Base-by-base conservation (phyloP, 2,797 vertebrate genomes). In the Paratrypauchen microcephalus region DNA sequence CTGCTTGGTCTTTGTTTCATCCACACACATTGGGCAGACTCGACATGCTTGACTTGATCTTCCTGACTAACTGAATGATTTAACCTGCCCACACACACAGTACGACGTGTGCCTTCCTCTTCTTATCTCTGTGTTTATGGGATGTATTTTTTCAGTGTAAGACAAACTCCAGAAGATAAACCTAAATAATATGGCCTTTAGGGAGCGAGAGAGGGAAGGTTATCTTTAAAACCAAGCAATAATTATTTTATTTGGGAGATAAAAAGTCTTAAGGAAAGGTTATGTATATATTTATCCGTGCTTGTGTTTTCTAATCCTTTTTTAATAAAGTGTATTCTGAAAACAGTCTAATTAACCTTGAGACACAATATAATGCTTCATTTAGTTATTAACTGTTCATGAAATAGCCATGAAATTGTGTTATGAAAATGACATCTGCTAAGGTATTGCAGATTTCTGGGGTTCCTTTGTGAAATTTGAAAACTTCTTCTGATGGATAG, bases 181-280 rank as follows among this genome's bases (percentile, higher is more conserved):
- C 65, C 68, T 50, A 67, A 30, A 18, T 4, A 39, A 65, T 67
- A 55, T 73, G 56, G 66, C 66, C 62, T 67, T 79, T 67, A 76
- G 65, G 63, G 45, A 76, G 59, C 55, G 60, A 36, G 58, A 36
- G 8, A 4, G 65, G 65, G 8, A 5, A 57, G 47, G 69, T 80
- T 79, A 72, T 79, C 65, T 67, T n/a, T 19, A 65, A 48, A 68
- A 69, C 68, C 54, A 52, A 75, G 61, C 79, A 70, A 81, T 81
- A 32, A 78, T 82, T 78, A 76, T 75, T 80, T 76, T 24, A 72
- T 66, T 30, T 65, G 24, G 54, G 24, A 64, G 57, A 81, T 80
- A 66, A 67, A 75, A 54, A 32, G 41, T 65, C 65, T 56, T 19
- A 66, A 56, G 36, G 54, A 57, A 48, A 39, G 39, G 59, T 18